Conservation (phyloP, 2,113 vertebrate species). For the Pica pica region DNA sequence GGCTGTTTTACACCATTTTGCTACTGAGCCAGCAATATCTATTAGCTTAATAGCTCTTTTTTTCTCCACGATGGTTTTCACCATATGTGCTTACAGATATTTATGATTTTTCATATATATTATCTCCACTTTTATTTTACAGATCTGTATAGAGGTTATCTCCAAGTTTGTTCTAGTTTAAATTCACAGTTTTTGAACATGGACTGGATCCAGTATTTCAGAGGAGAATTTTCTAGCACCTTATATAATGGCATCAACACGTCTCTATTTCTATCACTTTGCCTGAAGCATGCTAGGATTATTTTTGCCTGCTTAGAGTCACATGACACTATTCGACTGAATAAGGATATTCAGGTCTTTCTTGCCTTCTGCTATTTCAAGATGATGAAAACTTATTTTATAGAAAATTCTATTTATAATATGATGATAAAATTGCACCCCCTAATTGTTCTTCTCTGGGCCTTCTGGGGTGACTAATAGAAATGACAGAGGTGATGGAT, state of each 20-base stretch:
- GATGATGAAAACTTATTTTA: neutral
- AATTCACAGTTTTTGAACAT: neutral
- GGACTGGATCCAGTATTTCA: neutral
- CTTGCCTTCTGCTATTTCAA: slow-evolving; percentile 39
- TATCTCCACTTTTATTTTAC: neutral
- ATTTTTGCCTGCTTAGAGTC: slow-evolving; percentile 38
- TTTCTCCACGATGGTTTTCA: neutral
- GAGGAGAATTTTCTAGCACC: slow-evolving; percentile 23
- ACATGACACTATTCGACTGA: slow-evolving; percentile 6
- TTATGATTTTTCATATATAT: neutral
- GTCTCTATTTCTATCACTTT: slow-evolving; percentile 32
- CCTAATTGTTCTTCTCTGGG: neutral
- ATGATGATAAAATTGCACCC: neutral
- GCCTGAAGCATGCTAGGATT: slow-evolving; percentile 6
- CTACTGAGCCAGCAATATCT: neutral
- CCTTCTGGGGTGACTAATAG: neutral
- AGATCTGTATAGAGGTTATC: neutral
- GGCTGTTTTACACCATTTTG: neutral
- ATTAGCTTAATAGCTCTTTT: neutral
- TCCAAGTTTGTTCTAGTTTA: slow-evolving; percentile 25
- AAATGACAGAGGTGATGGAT: neutral
- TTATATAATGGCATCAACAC: slow-evolving; percentile 40
- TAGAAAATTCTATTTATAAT: neutral
- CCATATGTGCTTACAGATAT: neutral
- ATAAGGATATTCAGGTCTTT: slow-evolving; percentile 8